Percentiles rank a stretch among this genome's conserved stretches.
Evolutionary conservation across 2,888 invertebrate genomes (phyloP).

Genomic region (Steinernema scapterisci): DNA sequence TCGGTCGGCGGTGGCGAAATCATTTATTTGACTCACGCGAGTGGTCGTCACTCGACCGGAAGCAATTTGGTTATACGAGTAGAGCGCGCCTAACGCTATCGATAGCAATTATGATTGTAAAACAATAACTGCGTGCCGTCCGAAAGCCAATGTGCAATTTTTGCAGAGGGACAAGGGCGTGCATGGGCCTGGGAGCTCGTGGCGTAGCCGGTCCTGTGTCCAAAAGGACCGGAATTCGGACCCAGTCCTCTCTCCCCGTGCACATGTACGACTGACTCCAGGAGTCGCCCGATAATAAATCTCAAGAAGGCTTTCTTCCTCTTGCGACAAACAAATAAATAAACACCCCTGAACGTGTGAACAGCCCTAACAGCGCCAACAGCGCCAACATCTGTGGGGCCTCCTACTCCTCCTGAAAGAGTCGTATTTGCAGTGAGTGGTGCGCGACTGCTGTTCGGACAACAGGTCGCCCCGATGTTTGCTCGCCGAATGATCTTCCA

Average conservation of each 20-base stretch:
- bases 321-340: neutral
- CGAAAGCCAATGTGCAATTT: too few species aligned
- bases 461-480: conserved; percentile 3
- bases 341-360: neutral
- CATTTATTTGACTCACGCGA: conserved; percentile 32
- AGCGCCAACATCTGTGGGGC: too few species aligned
- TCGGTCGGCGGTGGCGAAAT: neutral
- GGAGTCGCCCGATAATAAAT: neutral
- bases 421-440: neutral
- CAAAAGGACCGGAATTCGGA: neutral
- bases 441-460: conserved; percentile 4
- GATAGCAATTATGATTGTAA: conserved; percentile 22
- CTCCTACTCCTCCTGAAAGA: too few species aligned
- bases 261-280: neutral
- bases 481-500: conserved; percentile 9
- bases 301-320: neutral
- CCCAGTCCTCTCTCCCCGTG: neutral
- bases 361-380: neutral
- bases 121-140: conserved; percentile 6
- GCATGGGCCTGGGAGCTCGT: too few species aligned
- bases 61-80: conserved; percentile 17
- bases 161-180: too few species aligned
- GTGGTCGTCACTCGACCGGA: conserved; percentile 11
- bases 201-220: too few species aligned
- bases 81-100: conserved; percentile 6